Evolutionary conservation across 2,113 vertebrate species (phyloP), one percentile per base, ranked within the genome.

Genomic region (Excalfactoria chinensis): DNA sequence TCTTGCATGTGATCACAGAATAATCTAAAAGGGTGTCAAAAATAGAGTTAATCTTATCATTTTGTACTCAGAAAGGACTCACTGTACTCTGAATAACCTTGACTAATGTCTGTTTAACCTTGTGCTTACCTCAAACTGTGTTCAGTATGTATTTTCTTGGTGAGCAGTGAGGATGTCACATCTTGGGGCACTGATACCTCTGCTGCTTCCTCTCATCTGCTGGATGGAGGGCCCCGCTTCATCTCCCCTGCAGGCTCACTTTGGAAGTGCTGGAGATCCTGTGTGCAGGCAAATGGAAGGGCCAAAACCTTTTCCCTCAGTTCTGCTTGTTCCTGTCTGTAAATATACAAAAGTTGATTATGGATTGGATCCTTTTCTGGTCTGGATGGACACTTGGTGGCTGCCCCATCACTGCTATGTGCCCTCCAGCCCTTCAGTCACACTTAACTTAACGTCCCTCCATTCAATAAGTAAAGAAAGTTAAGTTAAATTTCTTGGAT

Each of bases 371-470:
- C 48, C 64, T 53, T 53, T 13, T 48, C 58, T 56, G 53, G 56
- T 44, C 37, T n/a, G n/a, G n/a, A 37, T 4, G 17, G 59, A 62
- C 35, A 37, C 22, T 13, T 34, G 22, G 22, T 66, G 89, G 6
- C 25, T 7, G 37, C 11, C 9, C 19, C 19, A 10, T 32, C 6
- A 30, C 13, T 72, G 46, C 25, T 64, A n/a, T 7, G 1, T 28
- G 25, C 19, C 32, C 23, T 53, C 49, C 70, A 41, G 46, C n/a
- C 25, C 25, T 35, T 35, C 25, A 48, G 14, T 60, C 51, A 43
- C 13, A 15, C 12, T 48, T 35, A n/a, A 26, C 1, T 40, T 40
- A 40, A 7, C 11, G 7, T 22, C n/a, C 1, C 0, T 64, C 2
- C 1, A 26, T 71, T 81, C 60, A 63, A 55, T 43, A 86, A 13